These are phyloP conservation scores for Diogma glabrata DNA, from an alignment of 2,888 invertebrate genomes.

Conservation along the genomic window DNA sequence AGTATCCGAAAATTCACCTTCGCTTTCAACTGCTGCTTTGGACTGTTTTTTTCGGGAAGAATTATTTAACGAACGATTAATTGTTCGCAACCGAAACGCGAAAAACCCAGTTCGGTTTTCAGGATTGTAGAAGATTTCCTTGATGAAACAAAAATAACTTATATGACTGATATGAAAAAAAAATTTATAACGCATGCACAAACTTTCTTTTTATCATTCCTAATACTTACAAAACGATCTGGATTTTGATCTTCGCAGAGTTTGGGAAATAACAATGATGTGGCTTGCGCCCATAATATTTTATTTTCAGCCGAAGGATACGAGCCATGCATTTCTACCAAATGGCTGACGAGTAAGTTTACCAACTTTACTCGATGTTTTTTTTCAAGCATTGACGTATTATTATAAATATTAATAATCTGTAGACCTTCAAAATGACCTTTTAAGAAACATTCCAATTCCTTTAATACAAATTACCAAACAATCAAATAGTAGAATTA, in stretches of 20 bases:
- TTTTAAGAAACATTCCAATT: neutral
- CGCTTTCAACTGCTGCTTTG: neutral
- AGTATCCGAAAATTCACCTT: neutral
- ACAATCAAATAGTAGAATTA: too few species aligned
- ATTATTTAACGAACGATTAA: neutral
- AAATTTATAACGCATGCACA: neutral
- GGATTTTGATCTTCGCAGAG: neutral
- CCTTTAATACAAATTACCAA: too few species aligned
- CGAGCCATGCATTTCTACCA: neutral
- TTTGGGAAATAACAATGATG: neutral
- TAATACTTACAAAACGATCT: neutral
- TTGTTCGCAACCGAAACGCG: neutral
- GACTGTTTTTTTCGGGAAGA: neutral
- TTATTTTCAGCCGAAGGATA: neutral
- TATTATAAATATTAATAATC: neutral
- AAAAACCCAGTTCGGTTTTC: neutral
- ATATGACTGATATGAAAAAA: neutral
- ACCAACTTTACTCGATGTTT: neutral
- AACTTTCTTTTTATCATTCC: too few species aligned
- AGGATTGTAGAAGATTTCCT: conserved; percentile 1
- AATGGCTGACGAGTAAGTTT: neutral
- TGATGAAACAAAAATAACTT: neutral
- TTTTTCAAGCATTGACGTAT: neutral
- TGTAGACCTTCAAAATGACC: neutral
- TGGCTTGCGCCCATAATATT: neutral